phyloP scores from a whole-genome alignment of 2,113 vertebrate genomes.

The Struthio camelus region DNA sequence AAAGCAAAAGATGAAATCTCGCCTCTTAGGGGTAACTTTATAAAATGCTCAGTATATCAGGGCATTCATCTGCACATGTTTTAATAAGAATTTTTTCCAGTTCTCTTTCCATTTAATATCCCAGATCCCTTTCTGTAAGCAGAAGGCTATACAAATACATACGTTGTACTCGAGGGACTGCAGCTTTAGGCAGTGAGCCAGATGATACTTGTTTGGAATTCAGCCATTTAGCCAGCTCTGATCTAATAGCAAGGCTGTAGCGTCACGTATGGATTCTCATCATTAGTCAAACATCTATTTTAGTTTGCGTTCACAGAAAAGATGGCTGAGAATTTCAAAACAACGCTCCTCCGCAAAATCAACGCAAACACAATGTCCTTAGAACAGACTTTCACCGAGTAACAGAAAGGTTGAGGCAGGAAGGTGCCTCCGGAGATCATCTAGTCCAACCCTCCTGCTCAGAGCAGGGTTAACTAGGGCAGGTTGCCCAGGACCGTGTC shows the following conservation, averaged over 20 bases:
- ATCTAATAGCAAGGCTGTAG: background rate
- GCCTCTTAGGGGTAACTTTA: background rate
- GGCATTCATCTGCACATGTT: background rate
- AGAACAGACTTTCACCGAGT: background rate
- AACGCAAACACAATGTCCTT: background rate
- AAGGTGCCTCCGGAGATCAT: no score
- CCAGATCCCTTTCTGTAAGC: background rate
- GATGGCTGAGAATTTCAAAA: background rate
- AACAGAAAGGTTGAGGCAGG: background rate
- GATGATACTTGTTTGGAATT: background rate
- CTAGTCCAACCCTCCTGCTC: background rate
- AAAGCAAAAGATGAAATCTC: background rate
- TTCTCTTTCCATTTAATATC: background rate
- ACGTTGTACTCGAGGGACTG: background rate
- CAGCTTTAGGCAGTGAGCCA: background rate
- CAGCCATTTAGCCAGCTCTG: background rate
- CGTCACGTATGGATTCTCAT: background rate
- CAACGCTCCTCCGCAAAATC: background rate
- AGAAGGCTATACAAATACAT: fast-evolving
- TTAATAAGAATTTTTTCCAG: background rate
- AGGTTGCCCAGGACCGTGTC: background rate
- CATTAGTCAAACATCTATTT: background rate
- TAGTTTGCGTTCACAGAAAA: background rate
- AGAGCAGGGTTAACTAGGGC: background rate
- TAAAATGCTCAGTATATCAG: background rate